Conservation (phyloP, 2,888 invertebrate genomes). For the Pollenia griseotomentosa region DNA sequence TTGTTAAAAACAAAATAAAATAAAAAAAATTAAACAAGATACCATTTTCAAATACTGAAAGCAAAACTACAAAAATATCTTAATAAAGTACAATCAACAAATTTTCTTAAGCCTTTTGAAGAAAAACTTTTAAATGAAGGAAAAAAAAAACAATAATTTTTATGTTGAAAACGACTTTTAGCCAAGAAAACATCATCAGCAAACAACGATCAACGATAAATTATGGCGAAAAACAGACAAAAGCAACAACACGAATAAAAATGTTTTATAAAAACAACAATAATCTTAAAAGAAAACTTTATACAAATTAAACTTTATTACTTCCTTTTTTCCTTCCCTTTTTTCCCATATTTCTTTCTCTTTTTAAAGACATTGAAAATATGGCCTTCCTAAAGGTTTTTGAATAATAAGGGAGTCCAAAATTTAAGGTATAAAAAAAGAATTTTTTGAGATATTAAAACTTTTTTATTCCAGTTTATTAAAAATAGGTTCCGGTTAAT, state of each 20-base stretch:
- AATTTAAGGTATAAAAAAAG: background rate
- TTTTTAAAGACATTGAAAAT: conserved; percentile 10
- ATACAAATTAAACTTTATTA: conserved; percentile 67
- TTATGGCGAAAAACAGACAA: conserved; percentile 33
- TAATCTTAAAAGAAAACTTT: conserved; percentile 24
- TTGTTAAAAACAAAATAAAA: background rate
- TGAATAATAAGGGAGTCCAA: background rate
- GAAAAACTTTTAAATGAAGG: background rate
- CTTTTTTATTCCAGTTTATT: too few relatives aligned
- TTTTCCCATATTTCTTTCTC: background rate
- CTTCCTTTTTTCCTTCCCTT: conserved; percentile 31
- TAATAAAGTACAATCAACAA: conserved; percentile 40
- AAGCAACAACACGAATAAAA: conserved; percentile 14
- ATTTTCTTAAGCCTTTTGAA: conserved; percentile 23
- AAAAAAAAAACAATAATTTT: conserved; percentile 11
- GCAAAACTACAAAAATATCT: background rate
- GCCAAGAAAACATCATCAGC: conserved; percentile 53
- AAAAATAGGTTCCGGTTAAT: too few relatives aligned
- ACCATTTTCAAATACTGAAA: background rate
- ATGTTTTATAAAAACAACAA: conserved; percentile 9
- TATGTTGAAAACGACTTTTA: conserved; percentile 25
- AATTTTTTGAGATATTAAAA: background rate
- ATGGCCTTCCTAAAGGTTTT: background rate
- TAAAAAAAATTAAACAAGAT: background rate
- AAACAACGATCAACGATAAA: conserved; percentile 58